Conservation (phyloP, 2,888 invertebrate species). For the Pammene aurita region DNA sequence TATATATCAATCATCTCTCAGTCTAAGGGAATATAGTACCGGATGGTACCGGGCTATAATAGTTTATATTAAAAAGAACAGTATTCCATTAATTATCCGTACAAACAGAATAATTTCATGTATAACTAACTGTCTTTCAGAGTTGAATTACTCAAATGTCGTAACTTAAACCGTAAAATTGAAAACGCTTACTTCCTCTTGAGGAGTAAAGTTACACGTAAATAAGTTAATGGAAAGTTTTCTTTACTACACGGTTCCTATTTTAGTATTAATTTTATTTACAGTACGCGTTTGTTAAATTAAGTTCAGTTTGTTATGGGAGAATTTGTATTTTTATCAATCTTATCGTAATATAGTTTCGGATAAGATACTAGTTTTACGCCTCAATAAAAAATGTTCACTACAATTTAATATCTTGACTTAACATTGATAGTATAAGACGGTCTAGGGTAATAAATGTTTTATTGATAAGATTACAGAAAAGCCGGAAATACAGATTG, state of each 20-base stretch:
- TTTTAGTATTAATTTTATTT: background rate
- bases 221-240: background rate
- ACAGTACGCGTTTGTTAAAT: background rate
- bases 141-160: constrained; percentile 5
- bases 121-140: background rate
- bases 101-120: background rate
- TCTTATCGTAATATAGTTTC: constrained; percentile 26
- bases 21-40: background rate
- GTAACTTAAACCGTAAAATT: constrained; percentile 2
- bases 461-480: constrained; percentile 2
- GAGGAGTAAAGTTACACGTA: background rate
- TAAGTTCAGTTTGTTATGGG: constrained; percentile 1
- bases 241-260: background rate
- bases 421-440: constrained; percentile 6
- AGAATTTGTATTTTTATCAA: constrained; percentile 26
- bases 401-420: constrained; percentile 15
- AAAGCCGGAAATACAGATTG: background rate
- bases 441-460: background rate
- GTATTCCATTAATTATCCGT: constrained; percentile 4
- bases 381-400: constrained; percentile 31
- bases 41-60: background rate
- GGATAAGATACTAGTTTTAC: constrained; percentile 36
- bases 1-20: no score
- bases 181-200: background rate
- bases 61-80: background rate